Base-by-base conservation (phyloP, 2,113 vertebrate genomes). In the Loxodonta africana region DNA sequence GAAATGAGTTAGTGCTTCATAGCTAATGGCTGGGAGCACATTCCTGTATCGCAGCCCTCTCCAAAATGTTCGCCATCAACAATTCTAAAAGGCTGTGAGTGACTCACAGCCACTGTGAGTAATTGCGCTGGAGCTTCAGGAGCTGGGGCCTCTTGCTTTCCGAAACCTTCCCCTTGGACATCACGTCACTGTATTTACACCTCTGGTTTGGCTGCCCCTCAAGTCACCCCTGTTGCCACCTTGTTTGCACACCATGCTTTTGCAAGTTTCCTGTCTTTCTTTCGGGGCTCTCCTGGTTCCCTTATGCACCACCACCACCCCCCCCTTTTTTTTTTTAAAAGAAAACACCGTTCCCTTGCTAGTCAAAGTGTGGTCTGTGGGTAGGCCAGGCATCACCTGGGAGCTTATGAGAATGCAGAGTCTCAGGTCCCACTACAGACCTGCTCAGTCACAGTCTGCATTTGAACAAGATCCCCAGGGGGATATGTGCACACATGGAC, bases 1-100 rank as follows among this genome's bases (percentile, higher is more conserved):
- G 95, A 93, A 96, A 97, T 97, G 97, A 97, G 95, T 97, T 97
- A 97, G 94, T 86, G 95, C 96, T 89, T 96, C 78, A n/a, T 86
- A 84, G 97, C 95, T 96, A 94, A 96, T 95, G 86, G 85, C 84
- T 82, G 28, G 33, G 95, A 96, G 97, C 90, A 92, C 65, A 95
- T 87, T 85, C 91, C 76, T 96, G 88, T 94, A 81, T 73, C 9
- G 25, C 67, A 62, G 83, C 25, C 15, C 88, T 97, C 88, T 96
- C 95, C 93, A 92, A 96, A 96, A 96, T 81, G 67, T 97, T 96
- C 94, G 96, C 94, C 41, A 84, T 97, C 94, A 82, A 95, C 96
- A 78, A 85, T 95, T 95, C 94, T 93, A 44, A 95, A 92, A 92
- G 84, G 80, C 67, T 71, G 48, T 74, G 95, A 89, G 90, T 97